Conservation (phyloP, 2,797 vertebrate genomes). For the Sebastes trivittatus region DNA sequence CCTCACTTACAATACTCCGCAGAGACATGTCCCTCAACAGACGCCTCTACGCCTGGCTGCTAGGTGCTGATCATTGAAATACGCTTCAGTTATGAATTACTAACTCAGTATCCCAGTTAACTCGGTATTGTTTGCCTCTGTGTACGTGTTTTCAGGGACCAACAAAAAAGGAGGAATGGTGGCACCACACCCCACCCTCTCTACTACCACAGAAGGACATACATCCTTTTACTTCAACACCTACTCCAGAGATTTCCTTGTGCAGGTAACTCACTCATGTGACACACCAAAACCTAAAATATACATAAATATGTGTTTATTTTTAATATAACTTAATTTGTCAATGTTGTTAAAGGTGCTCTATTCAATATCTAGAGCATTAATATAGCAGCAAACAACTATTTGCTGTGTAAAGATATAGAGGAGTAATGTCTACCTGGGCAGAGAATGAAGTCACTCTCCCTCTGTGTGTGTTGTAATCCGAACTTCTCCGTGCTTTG, state of each 20-base stretch:
- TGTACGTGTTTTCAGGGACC: slow-evolving; percentile 80
- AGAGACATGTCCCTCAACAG: slow-evolving; percentile 99
- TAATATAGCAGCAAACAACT: too few relatives aligned
- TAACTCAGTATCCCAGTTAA: neutral
- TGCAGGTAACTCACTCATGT: slow-evolving; percentile 83
- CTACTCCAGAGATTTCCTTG: slow-evolving; percentile 90
- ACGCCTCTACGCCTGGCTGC: slow-evolving; percentile 95
- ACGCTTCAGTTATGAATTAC: neutral
- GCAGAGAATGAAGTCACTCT: too few relatives aligned
- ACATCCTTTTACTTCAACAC: slow-evolving; percentile 89
- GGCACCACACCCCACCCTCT: slow-evolving; percentile 81
- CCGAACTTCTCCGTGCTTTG: too few relatives aligned
- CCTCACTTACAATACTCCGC: slow-evolving; percentile 90
- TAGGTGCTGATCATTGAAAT: slow-evolving; percentile 81
- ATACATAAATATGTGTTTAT: neutral
- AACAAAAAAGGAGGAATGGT: slow-evolving; percentile 92
- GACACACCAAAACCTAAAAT: neutral
- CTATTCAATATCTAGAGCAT: too few relatives aligned
- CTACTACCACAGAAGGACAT: slow-evolving; percentile 86
- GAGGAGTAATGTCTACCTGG: too few relatives aligned
- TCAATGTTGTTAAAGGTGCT: neutral
- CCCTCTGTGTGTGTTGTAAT: too few relatives aligned
- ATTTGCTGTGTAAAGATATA: too few relatives aligned
- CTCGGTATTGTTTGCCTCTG: neutral
- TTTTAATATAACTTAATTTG: neutral